Conservation (phyloP, 2,113 vertebrate genomes). For the Chinchilla lanigera region DNA sequence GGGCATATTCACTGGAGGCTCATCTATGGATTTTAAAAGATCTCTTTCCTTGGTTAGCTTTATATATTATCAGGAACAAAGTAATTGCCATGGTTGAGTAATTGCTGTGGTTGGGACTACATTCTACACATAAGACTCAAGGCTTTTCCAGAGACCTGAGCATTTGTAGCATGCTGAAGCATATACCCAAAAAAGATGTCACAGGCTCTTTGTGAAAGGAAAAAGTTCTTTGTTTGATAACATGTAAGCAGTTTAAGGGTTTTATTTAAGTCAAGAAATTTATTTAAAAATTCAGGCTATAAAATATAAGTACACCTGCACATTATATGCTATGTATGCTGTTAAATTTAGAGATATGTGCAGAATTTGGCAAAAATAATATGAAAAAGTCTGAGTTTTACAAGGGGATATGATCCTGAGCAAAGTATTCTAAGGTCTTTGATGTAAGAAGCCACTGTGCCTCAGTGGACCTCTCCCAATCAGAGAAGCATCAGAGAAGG, state of each 20-base stretch:
- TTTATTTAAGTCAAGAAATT: background rate
- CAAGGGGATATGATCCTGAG: background rate
- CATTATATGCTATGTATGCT: background rate
- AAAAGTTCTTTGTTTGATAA: background rate
- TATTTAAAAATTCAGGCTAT: background rate
- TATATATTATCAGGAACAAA: conserved; percentile 11
- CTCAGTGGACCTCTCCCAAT: background rate
- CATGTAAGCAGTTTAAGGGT: background rate
- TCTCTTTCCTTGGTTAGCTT: conserved; percentile 5
- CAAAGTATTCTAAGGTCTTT: background rate
- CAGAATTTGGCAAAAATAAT: background rate
- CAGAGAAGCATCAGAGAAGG: background rate
- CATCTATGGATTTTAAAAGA: background rate
- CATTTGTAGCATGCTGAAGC: background rate
- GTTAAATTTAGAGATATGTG: background rate
- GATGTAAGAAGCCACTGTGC: background rate
- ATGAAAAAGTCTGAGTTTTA: background rate
- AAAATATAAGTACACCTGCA: background rate
- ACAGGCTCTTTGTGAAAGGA: background rate
- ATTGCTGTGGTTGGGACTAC: background rate
- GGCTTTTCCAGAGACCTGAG: background rate
- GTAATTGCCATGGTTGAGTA: background rate
- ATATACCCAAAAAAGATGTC: background rate
- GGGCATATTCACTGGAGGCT: conserved; percentile 3
- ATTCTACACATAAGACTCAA: background rate